Percentiles rank a stretch among this genome's conserved stretches.
Conservation (phyloP, 2,888 invertebrate genomes). For the Xanthia togata region DNA sequence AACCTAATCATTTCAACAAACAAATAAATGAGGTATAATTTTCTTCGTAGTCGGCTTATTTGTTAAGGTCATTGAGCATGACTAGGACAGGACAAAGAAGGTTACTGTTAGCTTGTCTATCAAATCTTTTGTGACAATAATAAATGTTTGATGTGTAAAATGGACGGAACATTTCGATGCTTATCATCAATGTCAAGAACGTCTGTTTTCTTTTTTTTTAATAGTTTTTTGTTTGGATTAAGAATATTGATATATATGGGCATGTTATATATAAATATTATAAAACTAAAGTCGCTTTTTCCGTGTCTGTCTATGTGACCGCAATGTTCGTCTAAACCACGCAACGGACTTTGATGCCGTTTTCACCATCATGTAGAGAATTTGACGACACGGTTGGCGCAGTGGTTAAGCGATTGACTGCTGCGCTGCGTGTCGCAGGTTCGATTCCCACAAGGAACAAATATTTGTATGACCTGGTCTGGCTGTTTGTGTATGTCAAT, state of each 20-base stretch:
- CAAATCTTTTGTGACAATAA: slow-evolving; percentile 11
- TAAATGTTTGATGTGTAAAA: slow-evolving; percentile 7
- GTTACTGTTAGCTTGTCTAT: slow-evolving; percentile 8
- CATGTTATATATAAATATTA: no score
- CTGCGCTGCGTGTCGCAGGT: no score
- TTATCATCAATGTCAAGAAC: not conserved
- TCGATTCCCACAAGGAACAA: no score
- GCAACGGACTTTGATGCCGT: not conserved
- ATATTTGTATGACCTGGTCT: no score
- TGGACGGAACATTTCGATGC: not conserved
- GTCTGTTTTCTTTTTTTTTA: not conserved
- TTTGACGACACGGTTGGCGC: no score
- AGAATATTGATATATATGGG: no score
- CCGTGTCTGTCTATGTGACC: not conserved
- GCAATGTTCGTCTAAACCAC: not conserved
- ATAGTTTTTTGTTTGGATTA: not conserved
- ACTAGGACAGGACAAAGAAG: slow-evolving; percentile 40
- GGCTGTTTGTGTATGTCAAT: no score
- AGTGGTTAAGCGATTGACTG: no score
- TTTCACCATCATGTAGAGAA: not conserved
- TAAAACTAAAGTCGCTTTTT: not conserved
- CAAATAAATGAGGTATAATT: slow-evolving; percentile 44
- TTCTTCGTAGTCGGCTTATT: slow-evolving; percentile 20
- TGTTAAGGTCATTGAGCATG: slow-evolving; percentile 24
- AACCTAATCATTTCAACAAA: slow-evolving; percentile 12